These are phyloP conservation scores for Leptopilina drosophilae DNA, from an alignment of 2,888 invertebrate species.

Conservation along the genomic window DNA sequence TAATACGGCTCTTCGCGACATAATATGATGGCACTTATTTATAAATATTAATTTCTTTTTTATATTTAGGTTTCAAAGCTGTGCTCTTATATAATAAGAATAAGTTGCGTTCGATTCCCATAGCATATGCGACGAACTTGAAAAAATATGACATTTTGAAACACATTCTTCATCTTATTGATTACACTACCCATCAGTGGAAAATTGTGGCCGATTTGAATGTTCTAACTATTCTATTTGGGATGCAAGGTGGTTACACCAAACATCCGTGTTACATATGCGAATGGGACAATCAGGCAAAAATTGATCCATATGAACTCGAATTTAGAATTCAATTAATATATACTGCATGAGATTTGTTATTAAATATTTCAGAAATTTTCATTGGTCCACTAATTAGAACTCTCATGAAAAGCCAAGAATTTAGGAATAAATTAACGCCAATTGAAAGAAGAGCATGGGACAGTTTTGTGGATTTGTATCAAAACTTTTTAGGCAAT, in stretches of 20 bases:
- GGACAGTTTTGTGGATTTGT: no score
- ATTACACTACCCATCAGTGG: slow-evolving; percentile 49
- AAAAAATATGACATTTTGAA: slow-evolving; percentile 51
- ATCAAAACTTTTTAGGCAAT: no score
- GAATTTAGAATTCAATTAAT: no score
- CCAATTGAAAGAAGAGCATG: slow-evolving; percentile 41
- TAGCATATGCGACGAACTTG: no score
- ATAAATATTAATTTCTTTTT: background rate
- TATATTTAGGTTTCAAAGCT: no score
- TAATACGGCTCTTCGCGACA: background rate
- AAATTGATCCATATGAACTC: slow-evolving; percentile 47
- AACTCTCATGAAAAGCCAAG: slow-evolving; percentile 24
- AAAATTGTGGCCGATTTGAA: slow-evolving; percentile 55
- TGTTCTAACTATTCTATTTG: slow-evolving; percentile 55
- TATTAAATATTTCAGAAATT: slow-evolving; percentile 9
- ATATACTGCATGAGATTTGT: no score
- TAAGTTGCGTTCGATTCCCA: no score
- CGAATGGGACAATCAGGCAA: slow-evolving; percentile 59
- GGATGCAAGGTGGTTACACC: slow-evolving; percentile 61
- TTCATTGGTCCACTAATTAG: slow-evolving; percentile 43
- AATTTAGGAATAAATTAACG: slow-evolving; percentile 37
- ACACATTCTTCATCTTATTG: slow-evolving; percentile 35
- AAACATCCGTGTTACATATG: slow-evolving; percentile 62
- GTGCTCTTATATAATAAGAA: no score
- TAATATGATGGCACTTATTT: background rate